These are phyloP conservation scores for Sycophila sp. DNA, from an alignment of 1,140 invertebrate species.

Conservation along the genomic window DNA sequence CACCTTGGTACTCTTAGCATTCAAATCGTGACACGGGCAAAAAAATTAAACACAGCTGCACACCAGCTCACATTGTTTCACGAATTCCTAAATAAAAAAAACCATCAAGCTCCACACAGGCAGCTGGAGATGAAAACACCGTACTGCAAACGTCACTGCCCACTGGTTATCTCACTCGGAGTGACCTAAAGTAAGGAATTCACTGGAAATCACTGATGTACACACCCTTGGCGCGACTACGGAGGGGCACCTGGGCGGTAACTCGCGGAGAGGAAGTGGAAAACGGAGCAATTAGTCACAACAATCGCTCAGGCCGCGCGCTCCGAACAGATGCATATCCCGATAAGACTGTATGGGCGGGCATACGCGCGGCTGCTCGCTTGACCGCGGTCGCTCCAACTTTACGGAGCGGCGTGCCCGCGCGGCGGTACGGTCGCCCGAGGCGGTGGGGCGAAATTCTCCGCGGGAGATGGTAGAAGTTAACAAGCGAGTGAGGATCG, in stretches of 20 bases:
- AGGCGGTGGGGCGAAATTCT: too few relatives aligned
- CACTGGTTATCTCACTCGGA: too few relatives aligned
- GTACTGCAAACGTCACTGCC: background rate
- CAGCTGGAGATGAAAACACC: background rate
- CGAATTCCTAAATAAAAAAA: background rate
- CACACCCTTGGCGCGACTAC: background rate
- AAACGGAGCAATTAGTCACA: conserved; percentile 18
- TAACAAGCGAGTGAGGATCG: too few relatives aligned
- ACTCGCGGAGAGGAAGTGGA: background rate
- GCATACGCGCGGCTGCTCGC: background rate
- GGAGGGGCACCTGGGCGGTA: background rate
- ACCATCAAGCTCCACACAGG: background rate
- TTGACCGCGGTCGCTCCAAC: background rate
- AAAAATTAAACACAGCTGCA: background rate
- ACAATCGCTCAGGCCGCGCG: background rate
- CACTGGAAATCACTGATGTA: too few relatives aligned
- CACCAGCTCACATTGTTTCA: background rate
- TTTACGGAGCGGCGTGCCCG: too few relatives aligned
- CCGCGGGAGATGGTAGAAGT: too few relatives aligned
- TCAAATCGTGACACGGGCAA: too few relatives aligned
- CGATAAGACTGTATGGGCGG: background rate
- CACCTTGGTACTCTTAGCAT: background rate
- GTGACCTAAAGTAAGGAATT: too few relatives aligned
- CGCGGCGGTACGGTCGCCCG: too few relatives aligned
- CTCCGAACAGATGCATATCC: background rate